Evolutionary conservation across 1,140 invertebrate genomes (phyloP).

Genomic region (Drosophila nebulosa): DNA sequence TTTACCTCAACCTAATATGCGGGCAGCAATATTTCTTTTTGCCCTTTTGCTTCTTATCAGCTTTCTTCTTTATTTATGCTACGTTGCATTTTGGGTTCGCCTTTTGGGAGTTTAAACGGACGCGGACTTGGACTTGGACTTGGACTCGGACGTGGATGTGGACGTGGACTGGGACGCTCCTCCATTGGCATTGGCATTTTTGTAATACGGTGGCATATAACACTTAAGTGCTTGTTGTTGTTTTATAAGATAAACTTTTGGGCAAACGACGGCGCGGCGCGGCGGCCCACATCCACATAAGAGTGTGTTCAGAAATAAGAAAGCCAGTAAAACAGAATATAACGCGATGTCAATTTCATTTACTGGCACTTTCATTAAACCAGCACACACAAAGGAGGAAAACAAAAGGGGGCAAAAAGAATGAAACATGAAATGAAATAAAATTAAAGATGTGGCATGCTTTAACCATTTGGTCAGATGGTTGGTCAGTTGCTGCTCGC

Average conservation of each 20-base stretch:
- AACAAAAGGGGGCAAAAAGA: slow-evolving; percentile 1
- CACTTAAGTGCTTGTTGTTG: slow-evolving; percentile 78
- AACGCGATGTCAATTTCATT: slow-evolving; percentile 72
- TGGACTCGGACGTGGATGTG: no score
- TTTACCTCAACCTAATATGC: slow-evolving; percentile 45
- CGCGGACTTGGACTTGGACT: no score
- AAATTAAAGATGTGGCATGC: slow-evolving; percentile 49
- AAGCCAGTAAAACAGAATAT: slow-evolving; percentile 33
- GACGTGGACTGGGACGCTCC: not conserved
- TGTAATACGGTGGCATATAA: slow-evolving; percentile 79
- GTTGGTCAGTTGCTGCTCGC: slow-evolving; percentile 12
- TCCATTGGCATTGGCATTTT: slow-evolving; percentile 34
- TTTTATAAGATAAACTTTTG: slow-evolving; percentile 75
- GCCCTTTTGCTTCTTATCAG: slow-evolving; percentile 59
- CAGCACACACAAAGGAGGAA: not conserved
- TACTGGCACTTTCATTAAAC: slow-evolving; percentile 74
- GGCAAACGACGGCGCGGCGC: no score
- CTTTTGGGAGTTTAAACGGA: slow-evolving; percentile 1
- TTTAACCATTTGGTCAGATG: slow-evolving; percentile 54
- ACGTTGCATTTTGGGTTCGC: slow-evolving; percentile 58
- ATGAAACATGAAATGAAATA: slow-evolving; percentile 28
- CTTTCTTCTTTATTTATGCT: slow-evolving; percentile 74
- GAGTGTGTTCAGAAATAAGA: slow-evolving; percentile 13
- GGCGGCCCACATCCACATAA: not conserved
- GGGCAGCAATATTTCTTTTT: slow-evolving; percentile 62